Evolutionary conservation across 2,888 invertebrate genomes (phyloP).

Genomic region (Leptopilina syphax): DNA sequence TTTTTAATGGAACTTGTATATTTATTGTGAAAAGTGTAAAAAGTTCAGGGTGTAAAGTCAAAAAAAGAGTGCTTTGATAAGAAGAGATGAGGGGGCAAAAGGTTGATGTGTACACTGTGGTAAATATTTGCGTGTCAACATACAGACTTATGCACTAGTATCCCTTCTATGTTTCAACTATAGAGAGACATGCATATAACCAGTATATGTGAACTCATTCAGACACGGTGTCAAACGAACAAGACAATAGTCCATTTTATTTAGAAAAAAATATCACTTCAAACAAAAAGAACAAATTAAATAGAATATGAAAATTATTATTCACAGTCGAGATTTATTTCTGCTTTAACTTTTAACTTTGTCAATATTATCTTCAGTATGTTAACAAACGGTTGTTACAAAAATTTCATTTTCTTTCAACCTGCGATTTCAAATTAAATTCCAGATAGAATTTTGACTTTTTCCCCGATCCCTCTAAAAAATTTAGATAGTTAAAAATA

Average conservation of each 20-base stretch:
- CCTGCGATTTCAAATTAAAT: too few species aligned
- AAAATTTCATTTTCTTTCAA: too few species aligned
- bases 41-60: neutral
- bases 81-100: slow-evolving; percentile 50
- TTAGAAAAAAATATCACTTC: neutral
- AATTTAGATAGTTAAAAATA: neutral
- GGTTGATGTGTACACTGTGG: slow-evolving; percentile 68
- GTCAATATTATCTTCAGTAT: too few species aligned
- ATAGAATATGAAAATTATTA: too few species aligned
- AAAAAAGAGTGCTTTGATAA: slow-evolving; percentile 36
- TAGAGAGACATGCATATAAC: slow-evolving; percentile 64
- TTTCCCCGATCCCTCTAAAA: too few species aligned
- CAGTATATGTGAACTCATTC: slow-evolving; percentile 59
- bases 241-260: slow-evolving; percentile 23
- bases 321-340: too few species aligned
- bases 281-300: neutral
- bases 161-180: slow-evolving; percentile 60
- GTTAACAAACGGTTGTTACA: too few species aligned
- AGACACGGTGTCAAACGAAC: slow-evolving; percentile 36
- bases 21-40: slow-evolving; percentile 1
- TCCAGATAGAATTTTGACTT: too few species aligned
- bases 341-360: too few species aligned
- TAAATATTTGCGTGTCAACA: slow-evolving; percentile 76
- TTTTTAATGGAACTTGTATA: neutral
- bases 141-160: slow-evolving; percentile 53